Conservation (phyloP, 1,140 invertebrate genomes). For the Diploscapter pachys region DNA sequence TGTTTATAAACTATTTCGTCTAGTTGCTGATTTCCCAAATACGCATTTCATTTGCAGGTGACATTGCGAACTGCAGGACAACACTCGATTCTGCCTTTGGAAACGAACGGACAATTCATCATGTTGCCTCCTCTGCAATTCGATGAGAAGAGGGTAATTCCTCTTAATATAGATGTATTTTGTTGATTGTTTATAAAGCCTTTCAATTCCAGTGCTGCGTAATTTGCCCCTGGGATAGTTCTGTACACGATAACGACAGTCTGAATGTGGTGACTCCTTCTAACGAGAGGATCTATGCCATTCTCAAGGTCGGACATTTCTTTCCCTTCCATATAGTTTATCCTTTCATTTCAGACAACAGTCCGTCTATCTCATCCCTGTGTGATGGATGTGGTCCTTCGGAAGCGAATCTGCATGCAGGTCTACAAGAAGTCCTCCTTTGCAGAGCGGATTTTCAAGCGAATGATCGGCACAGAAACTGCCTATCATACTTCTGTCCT, state of each 20-base stretch:
- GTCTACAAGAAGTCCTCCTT: conserved; percentile 67
- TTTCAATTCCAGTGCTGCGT: conserved; percentile 60
- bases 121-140: conserved; percentile 83
- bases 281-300: conserved; percentile 75
- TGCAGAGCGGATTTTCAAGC: conserved; percentile 43
- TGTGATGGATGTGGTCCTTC: conserved; percentile 87
- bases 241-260: conserved; percentile 80
- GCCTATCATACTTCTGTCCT: conserved; percentile 71
- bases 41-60: no score
- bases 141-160: conserved; percentile 63
- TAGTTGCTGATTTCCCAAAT: no score
- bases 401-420: conserved; percentile 87
- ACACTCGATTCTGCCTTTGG: conserved; percentile 29
- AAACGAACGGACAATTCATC: conserved; percentile 42
- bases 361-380: conserved; percentile 89
- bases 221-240: conserved; percentile 86
- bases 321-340: no score
- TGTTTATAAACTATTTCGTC: no score
- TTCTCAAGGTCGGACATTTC: conserved; percentile 67
- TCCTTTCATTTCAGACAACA: no score
- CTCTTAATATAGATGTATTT: no score
- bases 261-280: conserved; percentile 61
- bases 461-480: conserved; percentile 36
- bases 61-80: conserved; percentile 10
- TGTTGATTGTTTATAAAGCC: conserved; percentile 64